Conservation (phyloP, 1,140 invertebrate species). For the Olivierus martensii region DNA sequence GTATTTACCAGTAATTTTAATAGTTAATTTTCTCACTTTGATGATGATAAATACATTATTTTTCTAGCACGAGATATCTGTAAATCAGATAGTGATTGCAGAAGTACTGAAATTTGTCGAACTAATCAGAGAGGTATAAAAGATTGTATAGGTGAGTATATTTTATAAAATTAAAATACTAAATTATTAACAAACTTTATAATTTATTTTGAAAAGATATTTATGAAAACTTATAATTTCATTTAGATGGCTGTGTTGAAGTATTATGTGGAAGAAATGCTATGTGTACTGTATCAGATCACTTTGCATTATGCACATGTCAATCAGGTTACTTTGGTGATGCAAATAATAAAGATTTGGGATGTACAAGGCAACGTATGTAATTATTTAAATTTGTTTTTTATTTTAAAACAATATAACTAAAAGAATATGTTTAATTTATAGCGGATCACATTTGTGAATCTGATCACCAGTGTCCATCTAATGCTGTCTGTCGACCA, state of each 20-base stretch:
- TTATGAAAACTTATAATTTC: background rate
- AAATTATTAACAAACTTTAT: background rate
- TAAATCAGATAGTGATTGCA: conserved; percentile 61
- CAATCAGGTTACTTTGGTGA: conserved; percentile 66
- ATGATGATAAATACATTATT: background rate
- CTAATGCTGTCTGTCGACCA: conserved; percentile 29
- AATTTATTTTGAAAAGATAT: background rate
- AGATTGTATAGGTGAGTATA: conserved; percentile 21
- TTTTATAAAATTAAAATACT: background rate
- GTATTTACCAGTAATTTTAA: too few relatives aligned
- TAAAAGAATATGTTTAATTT: background rate
- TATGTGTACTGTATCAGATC: conserved; percentile 18
- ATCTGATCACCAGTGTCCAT: conserved; percentile 18
- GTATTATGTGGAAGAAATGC: conserved; percentile 22
- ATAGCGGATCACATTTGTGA: conserved; percentile 11
- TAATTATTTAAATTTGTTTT: background rate
- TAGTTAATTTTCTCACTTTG: too few relatives aligned
- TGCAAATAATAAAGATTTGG: conserved; percentile 33
- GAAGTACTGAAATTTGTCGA: conserved; percentile 43
- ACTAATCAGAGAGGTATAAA: conserved; percentile 22
- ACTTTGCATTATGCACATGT: conserved; percentile 54
- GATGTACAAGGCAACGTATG: conserved; percentile 19
- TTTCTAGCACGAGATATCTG: conserved; percentile 41
- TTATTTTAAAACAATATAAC: background rate
- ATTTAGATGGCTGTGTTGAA: conserved; percentile 17